These are phyloP conservation scores for Arremon brunneinucha DNA, from an alignment of 2,797 vertebrate species.

Conservation along the genomic window DNA sequence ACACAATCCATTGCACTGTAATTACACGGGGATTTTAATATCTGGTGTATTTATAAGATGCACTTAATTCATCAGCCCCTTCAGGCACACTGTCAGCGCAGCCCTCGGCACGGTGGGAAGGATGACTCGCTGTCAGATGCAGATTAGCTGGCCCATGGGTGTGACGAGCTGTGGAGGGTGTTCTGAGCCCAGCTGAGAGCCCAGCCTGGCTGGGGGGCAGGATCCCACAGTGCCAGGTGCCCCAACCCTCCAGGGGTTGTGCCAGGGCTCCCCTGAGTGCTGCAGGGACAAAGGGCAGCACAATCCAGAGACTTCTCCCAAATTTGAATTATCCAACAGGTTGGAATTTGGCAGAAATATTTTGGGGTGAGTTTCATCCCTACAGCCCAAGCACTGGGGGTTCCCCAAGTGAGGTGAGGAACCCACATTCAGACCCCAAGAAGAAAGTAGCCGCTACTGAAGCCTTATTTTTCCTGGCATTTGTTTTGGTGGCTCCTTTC, in stretches of 20 bases:
- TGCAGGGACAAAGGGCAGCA: not conserved
- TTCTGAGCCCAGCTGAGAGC: not conserved
- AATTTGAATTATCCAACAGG: not conserved
- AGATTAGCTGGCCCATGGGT: conserved; percentile 32
- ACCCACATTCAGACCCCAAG: accelerated
- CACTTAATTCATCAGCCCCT: conserved; percentile 65
- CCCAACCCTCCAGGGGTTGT: accelerated
- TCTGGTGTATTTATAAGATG: conserved; percentile 56
- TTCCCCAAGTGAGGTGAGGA: not conserved
- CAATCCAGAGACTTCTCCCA: not conserved
- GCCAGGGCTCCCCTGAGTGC: not conserved
- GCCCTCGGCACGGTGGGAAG: not conserved
- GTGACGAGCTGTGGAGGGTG: not conserved
- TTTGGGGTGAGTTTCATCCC: not conserved
- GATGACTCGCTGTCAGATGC: conserved; percentile 53
- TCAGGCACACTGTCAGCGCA: conserved; percentile 28
- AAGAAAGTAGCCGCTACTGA: not conserved
- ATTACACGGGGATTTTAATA: conserved; percentile 53
- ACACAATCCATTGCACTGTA: conserved; percentile 46
- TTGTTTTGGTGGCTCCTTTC: conserved; percentile 19
- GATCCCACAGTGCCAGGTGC: accelerated
- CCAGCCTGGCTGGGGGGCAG: not conserved
- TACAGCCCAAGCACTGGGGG: not conserved
- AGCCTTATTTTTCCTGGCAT: conserved; percentile 16
- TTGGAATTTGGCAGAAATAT: accelerated